Evolutionary conservation across 2,113 vertebrate species (phyloP), one percentile per base, ranked within the genome.

Genomic region (Myanophis thanlyinensis): DNA sequence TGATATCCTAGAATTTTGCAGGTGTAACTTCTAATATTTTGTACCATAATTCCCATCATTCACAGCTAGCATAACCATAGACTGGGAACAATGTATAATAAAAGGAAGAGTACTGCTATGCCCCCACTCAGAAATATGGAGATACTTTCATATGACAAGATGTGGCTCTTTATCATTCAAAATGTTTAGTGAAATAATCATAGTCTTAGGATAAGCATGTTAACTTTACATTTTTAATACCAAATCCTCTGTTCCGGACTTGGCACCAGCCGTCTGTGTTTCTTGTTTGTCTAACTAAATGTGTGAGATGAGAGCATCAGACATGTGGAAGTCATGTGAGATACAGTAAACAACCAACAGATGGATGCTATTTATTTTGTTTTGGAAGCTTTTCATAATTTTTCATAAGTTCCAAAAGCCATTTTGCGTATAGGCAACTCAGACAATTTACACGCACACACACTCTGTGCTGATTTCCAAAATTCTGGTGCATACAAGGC

Each of bases 291-390:
- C 96, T 97, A 98, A 96, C 97, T 95, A 96, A 97, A 98, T 91
- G 94, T 93, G 96, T 47, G 12, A 89, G 30, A 93, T 95, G 11
- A 94, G 94, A 88, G 93, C 94, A 96, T 92, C 30, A 92, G 93
- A 91, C 5, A 92, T 0, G 0, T 90, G 94, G 94, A 93, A 93
- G 6, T 97, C 97, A 97, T 86, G 87, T 97, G 97, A 94, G 89
- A 93, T 93, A 97, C 27, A 53, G 97, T 96, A 98, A 98, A 98
- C 97, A 98, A 95, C 95, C 94, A 91, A 96, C 97, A 98, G 97
- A 98, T 98, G 97, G 96, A 96, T 89, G 96, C 94, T 97, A 96
- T 97, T 98, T 97, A 97, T 97, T 98, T 96, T 97, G 95, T 95
- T 97, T 95, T 96, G 46, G 85, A 96, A 94, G 94, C 95, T 97